A percentile compares a stretch with the other conserved stretches of the same genome.
These are phyloP conservation scores for Cecidostiba fungosa DNA, from an alignment of 2,888 invertebrate genomes.

Conservation along the genomic window DNA sequence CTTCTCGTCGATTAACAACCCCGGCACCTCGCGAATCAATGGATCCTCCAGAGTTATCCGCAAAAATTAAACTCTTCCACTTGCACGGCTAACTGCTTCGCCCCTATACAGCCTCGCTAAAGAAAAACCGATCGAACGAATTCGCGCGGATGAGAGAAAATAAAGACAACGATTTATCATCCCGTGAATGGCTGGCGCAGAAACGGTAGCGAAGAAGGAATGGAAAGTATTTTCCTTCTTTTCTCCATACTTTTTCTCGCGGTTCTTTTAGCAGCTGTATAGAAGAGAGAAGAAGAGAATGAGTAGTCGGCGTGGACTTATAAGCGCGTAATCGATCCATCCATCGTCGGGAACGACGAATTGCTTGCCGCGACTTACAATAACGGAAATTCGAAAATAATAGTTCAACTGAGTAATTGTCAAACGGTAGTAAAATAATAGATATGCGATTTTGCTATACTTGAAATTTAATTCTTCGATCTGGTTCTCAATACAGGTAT, in stretches of 20 bases:
- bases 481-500: too few relatives aligned
- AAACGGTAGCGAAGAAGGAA: constrained; percentile 53
- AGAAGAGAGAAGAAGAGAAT: constrained; percentile 55
- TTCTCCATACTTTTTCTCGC: constrained; percentile 64
- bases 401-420: neutral
- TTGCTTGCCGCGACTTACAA: constrained; percentile 70
- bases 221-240: constrained; percentile 58
- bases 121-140: constrained; percentile 68
- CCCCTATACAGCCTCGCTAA: constrained; percentile 22
- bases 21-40: constrained; percentile 55
- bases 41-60: constrained; percentile 57
- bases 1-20: constrained; percentile 23
- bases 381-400: constrained; percentile 59
- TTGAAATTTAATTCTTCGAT: too few relatives aligned
- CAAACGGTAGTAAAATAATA: neutral
- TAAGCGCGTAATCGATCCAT: constrained; percentile 69
- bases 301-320: constrained; percentile 28
- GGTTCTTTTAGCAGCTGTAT: constrained; percentile 60
- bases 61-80: constrained; percentile 66
- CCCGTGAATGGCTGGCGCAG: constrained; percentile 56
- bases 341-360: constrained; percentile 71
- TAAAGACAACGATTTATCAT: constrained; percentile 76
- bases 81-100: constrained; percentile 26
- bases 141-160: constrained; percentile 53
- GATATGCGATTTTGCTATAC: too few relatives aligned